Base-by-base conservation (phyloP, 2,113 vertebrate genomes). In the Rhegmatorhina hoffmannsi region DNA sequence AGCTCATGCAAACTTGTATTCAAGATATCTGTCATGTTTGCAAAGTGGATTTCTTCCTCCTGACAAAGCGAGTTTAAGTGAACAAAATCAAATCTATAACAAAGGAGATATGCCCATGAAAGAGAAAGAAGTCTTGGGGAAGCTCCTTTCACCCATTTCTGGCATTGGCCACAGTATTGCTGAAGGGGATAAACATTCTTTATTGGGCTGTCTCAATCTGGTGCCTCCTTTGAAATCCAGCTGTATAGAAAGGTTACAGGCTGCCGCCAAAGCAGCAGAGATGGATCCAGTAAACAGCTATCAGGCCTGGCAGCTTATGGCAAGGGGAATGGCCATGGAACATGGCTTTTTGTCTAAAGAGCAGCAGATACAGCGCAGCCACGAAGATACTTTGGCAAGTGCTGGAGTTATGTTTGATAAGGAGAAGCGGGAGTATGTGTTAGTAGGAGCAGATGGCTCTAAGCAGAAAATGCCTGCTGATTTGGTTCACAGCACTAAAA, bases 281-380 rank as follows among this genome's bases (percentile, higher is more conserved):
- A 99, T 99, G 99, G 99, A 99, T 97, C 99, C 99, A 5, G 98
- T 99, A 92, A 99, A 99, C 97, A 99, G 99, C 96, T 99, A 99
- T 97, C 99, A 99, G 93, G 99, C 99, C 73, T 99, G 99, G 99
- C 99, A 99, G 98, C 99, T 99, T 91, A 99, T 99, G 99, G 99
- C 99, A 75, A 98, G 99, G 83, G 99, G 99, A 95, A 99, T 99
- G 99, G 99, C 99, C 43, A 98, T 99, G 98, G 99, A 99, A 82
- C 99, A 99, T 60, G 98, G 99, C 94, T 99, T 99, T 97, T 98
- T 99, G 98, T 98, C 99, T 66, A 99, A 99, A 97, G 99, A 99
- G 94, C 99, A 98, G 91, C 99, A 98, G 95, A 98, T 98, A 70
- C 98, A 98, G 63, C 98, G 98, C 63, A 98, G 98, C 97, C 99